Evolutionary conservation across 2,888 invertebrate genomes (phyloP).

Genomic region (Celastrina argiolus): DNA sequence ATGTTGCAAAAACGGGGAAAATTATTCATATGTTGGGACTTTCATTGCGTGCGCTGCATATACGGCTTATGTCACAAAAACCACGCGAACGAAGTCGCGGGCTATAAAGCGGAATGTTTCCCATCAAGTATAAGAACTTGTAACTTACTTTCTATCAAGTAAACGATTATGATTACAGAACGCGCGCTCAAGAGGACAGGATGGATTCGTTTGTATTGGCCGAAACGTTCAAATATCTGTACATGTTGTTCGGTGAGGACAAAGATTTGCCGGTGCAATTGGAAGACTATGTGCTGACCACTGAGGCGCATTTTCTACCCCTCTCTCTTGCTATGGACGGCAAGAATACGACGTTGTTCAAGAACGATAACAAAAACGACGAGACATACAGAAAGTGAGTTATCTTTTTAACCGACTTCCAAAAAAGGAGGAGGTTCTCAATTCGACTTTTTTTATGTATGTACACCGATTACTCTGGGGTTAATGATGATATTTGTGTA

Average conservation of each 20-base stretch:
- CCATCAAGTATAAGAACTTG: no score
- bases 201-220: slow-evolving; percentile 99
- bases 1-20: no score
- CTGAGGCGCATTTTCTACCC: slow-evolving; percentile 97
- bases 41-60: no score
- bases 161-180: slow-evolving; percentile 57
- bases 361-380: slow-evolving; percentile 66
- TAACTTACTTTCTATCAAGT: no score
- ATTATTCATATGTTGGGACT: no score
- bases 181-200: slow-evolving; percentile 93
- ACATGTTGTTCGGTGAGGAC: slow-evolving; percentile 92
- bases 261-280: slow-evolving; percentile 88
- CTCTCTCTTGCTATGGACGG: slow-evolving; percentile 85
- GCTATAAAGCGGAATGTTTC: no score
- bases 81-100: no score
- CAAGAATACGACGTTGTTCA: slow-evolving; percentile 68
- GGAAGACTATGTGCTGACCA: slow-evolving; percentile 93
- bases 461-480: no score
- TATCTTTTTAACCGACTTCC: neutral
- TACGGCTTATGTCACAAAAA: no score
- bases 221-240: slow-evolving; percentile 98
- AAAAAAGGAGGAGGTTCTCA: no score
- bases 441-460: no score
- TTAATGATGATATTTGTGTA: no score
- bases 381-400: slow-evolving; percentile 66